A percentile compares a stretch with the other conserved stretches of the same genome.
Conservation (phyloP, 2,113 vertebrate genomes). For the Pardalotus punctatus region DNA sequence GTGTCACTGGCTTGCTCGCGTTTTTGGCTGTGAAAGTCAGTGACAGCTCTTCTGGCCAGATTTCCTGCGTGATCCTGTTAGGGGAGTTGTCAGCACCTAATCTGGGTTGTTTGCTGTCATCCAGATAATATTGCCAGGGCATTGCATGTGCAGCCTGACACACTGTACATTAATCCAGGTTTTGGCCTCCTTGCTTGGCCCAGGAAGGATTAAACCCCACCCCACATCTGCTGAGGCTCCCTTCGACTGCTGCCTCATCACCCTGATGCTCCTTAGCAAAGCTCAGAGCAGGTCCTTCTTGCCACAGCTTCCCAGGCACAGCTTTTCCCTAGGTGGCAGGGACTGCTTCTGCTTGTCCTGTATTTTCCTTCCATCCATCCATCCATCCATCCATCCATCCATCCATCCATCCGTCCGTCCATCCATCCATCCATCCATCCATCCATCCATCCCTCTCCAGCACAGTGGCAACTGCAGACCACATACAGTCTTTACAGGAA, state of each 20-base stretch:
- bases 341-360: background rate
- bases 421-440: background rate
- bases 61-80: background rate
- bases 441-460: background rate
- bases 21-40: conserved; percentile 26
- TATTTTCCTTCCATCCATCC: background rate
- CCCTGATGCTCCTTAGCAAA: background rate
- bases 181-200: conserved; percentile 4
- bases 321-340: background rate
- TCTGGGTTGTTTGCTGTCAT: background rate
- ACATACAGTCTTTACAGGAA: fast-evolving
- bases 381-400: background rate
- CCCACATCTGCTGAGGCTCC: conserved; percentile 15
- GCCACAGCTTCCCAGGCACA: background rate
- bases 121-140: conserved; percentile 9
- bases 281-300: background rate
- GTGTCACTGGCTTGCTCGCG: background rate
- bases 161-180: background rate
- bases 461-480: background rate
- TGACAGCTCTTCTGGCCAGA: background rate
- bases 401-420: background rate
- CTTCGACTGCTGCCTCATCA: background rate
- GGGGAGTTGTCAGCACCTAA: conserved; percentile 33
- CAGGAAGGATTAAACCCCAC: conserved; percentile 9
- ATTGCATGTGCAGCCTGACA: background rate